phyloP scores from a whole-genome alignment of 2,797 vertebrate genomes.

The Eutrigla gurnardus region DNA sequence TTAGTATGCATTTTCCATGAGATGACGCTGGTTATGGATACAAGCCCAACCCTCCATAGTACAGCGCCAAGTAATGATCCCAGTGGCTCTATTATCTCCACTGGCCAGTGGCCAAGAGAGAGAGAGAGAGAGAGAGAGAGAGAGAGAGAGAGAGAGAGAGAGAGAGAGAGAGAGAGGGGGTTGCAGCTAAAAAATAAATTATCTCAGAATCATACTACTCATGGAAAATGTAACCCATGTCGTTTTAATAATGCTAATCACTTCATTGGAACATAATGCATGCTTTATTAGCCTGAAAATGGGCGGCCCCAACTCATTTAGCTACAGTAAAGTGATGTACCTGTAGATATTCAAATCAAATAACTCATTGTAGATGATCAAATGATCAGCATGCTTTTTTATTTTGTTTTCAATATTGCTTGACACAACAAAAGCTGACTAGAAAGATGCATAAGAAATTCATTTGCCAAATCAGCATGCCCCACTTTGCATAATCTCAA shows the following conservation, averaged over 20 bases:
- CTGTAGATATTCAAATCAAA: neutral
- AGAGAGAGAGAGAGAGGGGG: slow-evolving; percentile 1
- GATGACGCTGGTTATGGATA: slow-evolving; percentile 3
- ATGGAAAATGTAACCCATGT: slow-evolving; percentile 11
- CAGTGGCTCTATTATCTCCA: slow-evolving; percentile 24
- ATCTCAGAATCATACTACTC: neutral
- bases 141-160: neutral
- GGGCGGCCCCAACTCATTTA: neutral
- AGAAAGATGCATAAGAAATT: neutral
- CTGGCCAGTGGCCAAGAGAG: slow-evolving; percentile 25
- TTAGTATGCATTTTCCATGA: slow-evolving; percentile 17
- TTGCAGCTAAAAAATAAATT: slow-evolving; percentile 3
- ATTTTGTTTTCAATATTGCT: neutral
- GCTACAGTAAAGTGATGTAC: neutral
- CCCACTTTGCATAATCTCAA: too few species aligned
- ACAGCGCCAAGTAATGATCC: slow-evolving; percentile 10
- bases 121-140: neutral
- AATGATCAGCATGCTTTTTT: neutral
- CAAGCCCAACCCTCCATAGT: neutral
- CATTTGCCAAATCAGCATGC: neutral
- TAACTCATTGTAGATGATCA: neutral
- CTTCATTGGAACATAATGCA: neutral
- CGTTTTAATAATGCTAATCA: neutral
- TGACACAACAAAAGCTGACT: neutral
- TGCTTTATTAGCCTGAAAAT: neutral